Conservation (phyloP, 2,888 invertebrate species). For the Hypena proboscidalis region DNA sequence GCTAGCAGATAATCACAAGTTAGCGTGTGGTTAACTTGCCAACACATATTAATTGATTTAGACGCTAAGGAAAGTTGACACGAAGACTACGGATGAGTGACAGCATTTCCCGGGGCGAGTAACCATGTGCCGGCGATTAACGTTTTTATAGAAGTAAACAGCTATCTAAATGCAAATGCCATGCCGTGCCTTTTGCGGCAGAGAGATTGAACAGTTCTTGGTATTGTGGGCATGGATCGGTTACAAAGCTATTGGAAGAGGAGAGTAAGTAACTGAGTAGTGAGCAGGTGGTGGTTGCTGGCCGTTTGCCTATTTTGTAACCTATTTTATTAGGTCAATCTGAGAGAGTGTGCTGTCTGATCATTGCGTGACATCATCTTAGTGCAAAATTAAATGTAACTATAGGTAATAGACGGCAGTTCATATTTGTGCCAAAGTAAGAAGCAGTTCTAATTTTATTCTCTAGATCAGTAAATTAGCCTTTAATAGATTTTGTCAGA, state of each 20-base stretch:
- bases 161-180: slow-evolving; percentile 8
- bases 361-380: no score
- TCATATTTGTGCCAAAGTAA: no score
- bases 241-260: neutral
- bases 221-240: neutral
- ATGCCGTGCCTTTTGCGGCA: slow-evolving; percentile 16
- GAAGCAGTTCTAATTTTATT: neutral
- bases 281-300: neutral
- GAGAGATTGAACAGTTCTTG: slow-evolving; percentile 25
- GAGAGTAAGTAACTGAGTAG: neutral
- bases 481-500: slow-evolving; percentile 14
- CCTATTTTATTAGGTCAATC: neutral
- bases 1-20: no score
- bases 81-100: neutral
- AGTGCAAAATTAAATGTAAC: no score
- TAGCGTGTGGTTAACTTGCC: no score
- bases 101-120: neutral
- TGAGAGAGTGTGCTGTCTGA: no score
- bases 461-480: neutral
- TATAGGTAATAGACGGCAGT: no score
- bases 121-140: neutral
- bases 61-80: no score
- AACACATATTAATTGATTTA: no score
- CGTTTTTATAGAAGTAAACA: slow-evolving; percentile 11
- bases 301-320: neutral